Conservation (phyloP, 1,140 invertebrate genomes). For the Cryptotermes secundus region DNA sequence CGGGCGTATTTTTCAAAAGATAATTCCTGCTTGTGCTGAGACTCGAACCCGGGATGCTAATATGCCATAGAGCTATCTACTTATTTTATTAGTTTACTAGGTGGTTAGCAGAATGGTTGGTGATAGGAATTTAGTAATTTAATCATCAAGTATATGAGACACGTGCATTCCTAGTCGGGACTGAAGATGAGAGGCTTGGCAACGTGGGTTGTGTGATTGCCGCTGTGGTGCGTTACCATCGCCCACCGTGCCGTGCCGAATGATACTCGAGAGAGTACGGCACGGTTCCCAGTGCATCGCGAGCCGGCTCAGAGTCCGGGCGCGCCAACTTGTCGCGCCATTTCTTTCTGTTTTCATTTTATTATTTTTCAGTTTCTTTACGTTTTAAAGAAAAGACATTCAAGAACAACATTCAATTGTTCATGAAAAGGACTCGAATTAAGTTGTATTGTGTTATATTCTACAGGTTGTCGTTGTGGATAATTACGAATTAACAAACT, state of each 20-base stretch:
- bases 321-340: background rate
- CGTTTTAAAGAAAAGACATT: no score
- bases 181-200: background rate
- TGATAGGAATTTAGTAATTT: no score
- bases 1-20: no score
- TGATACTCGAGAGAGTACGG: background rate
- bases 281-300: background rate
- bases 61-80: no score
- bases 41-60: no score
- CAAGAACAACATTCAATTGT: background rate
- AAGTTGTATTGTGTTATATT: background rate
- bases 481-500: background rate
- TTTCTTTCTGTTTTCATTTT: background rate
- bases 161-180: background rate
- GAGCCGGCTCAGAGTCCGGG: background rate
- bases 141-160: no score
- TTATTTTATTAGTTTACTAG: no score
- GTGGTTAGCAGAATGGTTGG: no score
- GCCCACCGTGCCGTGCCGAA: background rate
- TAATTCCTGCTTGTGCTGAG: no score
- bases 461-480: background rate
- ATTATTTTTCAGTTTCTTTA: background rate
- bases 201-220: background rate
- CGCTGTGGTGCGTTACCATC: slow-evolving; percentile 16
- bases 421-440: no score